A percentile compares a stretch with the other conserved stretches of the same genome.
These are phyloP conservation scores for Idaea biselata DNA, from an alignment of 2,888 invertebrate species.

Conservation along the genomic window DNA sequence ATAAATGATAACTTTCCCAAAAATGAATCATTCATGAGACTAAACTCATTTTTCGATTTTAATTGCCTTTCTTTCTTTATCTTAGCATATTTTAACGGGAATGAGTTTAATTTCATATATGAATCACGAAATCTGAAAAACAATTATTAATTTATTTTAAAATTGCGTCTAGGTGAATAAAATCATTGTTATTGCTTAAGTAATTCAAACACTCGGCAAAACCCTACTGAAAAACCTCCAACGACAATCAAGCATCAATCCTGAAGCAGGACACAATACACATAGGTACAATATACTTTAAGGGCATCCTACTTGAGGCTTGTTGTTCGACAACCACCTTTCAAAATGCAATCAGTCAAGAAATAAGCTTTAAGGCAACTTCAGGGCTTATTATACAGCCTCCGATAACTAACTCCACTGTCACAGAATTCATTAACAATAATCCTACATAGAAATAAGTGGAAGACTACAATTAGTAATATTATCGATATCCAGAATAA, in stretches of 20 bases:
- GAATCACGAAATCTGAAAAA: too few relatives aligned
- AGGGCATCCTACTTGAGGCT: neutral
- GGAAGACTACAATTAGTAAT: slow-evolving; percentile 93
- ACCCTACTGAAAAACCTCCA: neutral
- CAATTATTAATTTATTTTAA: too few relatives aligned
- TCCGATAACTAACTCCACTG: slow-evolving; percentile 83
- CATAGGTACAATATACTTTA: neutral
- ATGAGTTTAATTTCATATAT: too few relatives aligned
- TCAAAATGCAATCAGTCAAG: neutral
- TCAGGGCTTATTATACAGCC: slow-evolving; percentile 87
- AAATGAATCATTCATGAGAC: too few relatives aligned
- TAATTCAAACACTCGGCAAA: neutral
- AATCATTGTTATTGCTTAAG: neutral
- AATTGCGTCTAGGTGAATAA: too few relatives aligned
- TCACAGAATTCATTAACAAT: slow-evolving; percentile 95
- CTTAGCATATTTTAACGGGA: too few relatives aligned
- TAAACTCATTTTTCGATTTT: too few relatives aligned
- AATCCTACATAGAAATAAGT: slow-evolving; percentile 94
- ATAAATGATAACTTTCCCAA: too few relatives aligned
- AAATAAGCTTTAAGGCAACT: slow-evolving; percentile 9
- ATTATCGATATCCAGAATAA: slow-evolving; percentile 96
- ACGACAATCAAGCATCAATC: neutral
- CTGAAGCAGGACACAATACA: neutral
- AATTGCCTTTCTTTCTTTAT: too few relatives aligned
- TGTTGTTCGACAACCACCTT: neutral